phyloP scores from a whole-genome alignment of 2,113 vertebrate species.

The Lucifuga dentata region DNA sequence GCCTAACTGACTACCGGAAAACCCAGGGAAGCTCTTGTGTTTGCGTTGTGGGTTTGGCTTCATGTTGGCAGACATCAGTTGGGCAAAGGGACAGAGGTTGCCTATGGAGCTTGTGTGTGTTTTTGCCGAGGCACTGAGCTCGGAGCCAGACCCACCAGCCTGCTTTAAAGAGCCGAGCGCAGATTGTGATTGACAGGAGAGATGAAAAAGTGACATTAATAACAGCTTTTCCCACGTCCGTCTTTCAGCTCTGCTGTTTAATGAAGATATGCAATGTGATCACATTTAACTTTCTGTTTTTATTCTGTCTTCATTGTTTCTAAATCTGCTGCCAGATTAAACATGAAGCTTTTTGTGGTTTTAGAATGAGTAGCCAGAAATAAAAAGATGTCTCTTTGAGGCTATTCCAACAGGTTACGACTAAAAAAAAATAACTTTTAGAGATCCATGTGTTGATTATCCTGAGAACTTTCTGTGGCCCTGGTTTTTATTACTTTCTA shows the following conservation, averaged over 20 bases:
- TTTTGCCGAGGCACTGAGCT: constrained; percentile 44
- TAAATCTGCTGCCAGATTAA: constrained; percentile 76
- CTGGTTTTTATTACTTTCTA: constrained; percentile 22
- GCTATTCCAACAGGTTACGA: constrained; percentile 54
- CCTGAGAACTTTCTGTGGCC: constrained; percentile 16
- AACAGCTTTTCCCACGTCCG: constrained; percentile 59
- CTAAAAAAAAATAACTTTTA: constrained; percentile 10
- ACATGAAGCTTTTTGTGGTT: constrained; percentile 61
- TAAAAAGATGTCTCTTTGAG: constrained; percentile 53
- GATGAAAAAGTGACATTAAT: constrained; percentile 40
- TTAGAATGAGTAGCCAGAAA: constrained; percentile 52
- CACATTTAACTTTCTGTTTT: constrained; percentile 64
- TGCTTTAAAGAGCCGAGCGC: constrained; percentile 53
- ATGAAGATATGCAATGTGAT: constrained; percentile 67
- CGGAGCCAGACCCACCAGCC: constrained; percentile 31
- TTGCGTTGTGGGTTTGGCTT: constrained; percentile 66
- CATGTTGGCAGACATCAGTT: constrained; percentile 39
- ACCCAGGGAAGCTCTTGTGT: constrained; percentile 58
- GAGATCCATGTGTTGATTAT: constrained; percentile 4
- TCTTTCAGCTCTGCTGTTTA: constrained; percentile 54
- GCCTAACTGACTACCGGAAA: constrained; percentile 47
- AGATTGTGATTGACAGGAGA: constrained; percentile 44
- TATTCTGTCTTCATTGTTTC: constrained; percentile 71
- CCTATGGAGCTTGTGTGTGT: constrained; percentile 29
- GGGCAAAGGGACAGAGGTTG: constrained; percentile 25